phyloP scores from a whole-genome alignment of 2,113 vertebrate genomes.

The Toxotes chatareus region DNA sequence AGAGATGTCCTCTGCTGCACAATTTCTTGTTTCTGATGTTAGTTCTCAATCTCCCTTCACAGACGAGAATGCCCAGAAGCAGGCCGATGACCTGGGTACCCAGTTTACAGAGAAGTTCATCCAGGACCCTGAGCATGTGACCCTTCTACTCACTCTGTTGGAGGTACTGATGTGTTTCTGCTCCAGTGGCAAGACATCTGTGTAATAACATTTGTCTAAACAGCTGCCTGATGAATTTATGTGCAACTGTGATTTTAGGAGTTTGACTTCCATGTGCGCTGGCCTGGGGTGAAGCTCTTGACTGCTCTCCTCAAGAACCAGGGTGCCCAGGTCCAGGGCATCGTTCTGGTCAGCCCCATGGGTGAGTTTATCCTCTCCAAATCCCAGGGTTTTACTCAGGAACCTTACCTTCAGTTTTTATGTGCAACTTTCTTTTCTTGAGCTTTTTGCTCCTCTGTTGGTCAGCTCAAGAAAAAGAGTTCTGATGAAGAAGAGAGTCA shows the following conservation, averaged over 20 bases:
- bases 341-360: slow-evolving; percentile 97
- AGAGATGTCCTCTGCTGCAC: neutral
- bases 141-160: slow-evolving; percentile 90
- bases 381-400: neutral
- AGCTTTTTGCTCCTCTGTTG: no score
- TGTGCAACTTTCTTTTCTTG: neutral
- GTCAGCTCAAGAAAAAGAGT: neutral
- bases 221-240: neutral
- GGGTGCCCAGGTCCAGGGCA: slow-evolving; percentile 92
- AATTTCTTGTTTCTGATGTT: slow-evolving; percentile 14
- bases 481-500: no score
- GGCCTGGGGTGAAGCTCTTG: slow-evolving; percentile 95
- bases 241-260: slow-evolving; percentile 83
- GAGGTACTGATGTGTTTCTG: slow-evolving; percentile 84
- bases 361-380: slow-evolving; percentile 82
- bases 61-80: slow-evolving; percentile 93
- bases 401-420: neutral
- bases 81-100: slow-evolving; percentile 91
- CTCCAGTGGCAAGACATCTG: neutral
- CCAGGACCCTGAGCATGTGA: slow-evolving; percentile 93
- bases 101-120: slow-evolving; percentile 96
- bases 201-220: neutral
- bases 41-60: slow-evolving; percentile 37
- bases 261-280: slow-evolving; percentile 98
- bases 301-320: slow-evolving; percentile 94